Conservation (phyloP, 2,888 invertebrate genomes). For the Pachliopta kotzebuea region DNA sequence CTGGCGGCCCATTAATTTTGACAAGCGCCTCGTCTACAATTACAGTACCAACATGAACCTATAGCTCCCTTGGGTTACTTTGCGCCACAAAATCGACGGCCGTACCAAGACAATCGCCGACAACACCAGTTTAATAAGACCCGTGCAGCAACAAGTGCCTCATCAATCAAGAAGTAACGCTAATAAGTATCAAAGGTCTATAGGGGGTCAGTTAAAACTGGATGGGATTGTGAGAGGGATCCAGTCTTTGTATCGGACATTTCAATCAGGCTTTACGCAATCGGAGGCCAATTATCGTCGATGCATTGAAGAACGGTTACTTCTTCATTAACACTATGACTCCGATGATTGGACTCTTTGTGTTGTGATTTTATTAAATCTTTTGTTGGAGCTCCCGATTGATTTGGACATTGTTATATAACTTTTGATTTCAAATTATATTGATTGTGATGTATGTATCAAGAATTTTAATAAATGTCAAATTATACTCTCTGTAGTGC, state of each 20-base stretch:
- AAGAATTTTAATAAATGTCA: no score
- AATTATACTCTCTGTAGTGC: no score
- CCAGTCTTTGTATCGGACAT: constrained; percentile 36
- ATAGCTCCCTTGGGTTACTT: constrained; percentile 32
- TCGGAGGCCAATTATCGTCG: constrained; percentile 45
- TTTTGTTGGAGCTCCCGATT: constrained; percentile 42
- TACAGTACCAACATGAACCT: constrained; percentile 21
- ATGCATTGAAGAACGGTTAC: constrained; percentile 40
- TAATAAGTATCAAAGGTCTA: constrained; percentile 17
- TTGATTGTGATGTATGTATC: constrained; percentile 6
- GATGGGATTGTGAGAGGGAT: constrained; percentile 21
- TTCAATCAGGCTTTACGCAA: constrained; percentile 44
- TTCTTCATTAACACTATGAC: constrained; percentile 43
- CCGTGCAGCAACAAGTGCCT: constrained; percentile 21
- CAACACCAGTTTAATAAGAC: constrained; percentile 35
- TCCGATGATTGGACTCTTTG: constrained; percentile 40
- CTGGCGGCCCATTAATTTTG: constrained; percentile 41
- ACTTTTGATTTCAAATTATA: constrained; percentile 20
- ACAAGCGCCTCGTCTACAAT: constrained; percentile 37
- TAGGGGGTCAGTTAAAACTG: constrained; percentile 23
- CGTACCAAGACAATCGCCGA: constrained; percentile 38
- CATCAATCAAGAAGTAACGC: constrained; percentile 7
- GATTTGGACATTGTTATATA: constrained; percentile 34
- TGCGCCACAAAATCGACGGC: constrained; percentile 36
- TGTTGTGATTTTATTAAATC: constrained; percentile 42